Evolutionary conservation across 1,140 invertebrate genomes (phyloP).

Genomic region (Calliopsis andreniformis): DNA sequence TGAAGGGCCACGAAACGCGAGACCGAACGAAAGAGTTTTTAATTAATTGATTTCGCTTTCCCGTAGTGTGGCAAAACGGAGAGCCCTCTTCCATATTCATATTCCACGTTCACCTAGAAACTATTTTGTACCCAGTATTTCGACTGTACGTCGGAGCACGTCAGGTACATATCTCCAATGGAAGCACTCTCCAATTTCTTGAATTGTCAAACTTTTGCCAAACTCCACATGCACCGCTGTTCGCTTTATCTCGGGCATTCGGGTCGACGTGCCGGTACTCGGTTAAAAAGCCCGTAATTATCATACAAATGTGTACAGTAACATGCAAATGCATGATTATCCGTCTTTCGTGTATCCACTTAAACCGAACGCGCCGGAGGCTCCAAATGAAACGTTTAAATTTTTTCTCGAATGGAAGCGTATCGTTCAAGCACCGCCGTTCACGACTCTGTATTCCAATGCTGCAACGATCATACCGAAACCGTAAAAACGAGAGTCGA

Average conservation of each 20-base stretch:
- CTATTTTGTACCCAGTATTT: slow-evolving; percentile 47
- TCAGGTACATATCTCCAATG: slow-evolving; percentile 28
- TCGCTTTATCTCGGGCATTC: slow-evolving; percentile 25
- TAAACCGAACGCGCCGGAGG: background rate
- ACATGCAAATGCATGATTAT: slow-evolving; percentile 17
- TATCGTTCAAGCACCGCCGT: too few relatives aligned
- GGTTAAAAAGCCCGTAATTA: slow-evolving; percentile 35
- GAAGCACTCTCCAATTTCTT: slow-evolving; percentile 33
- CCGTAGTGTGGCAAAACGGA: background rate
- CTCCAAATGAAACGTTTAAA: background rate
- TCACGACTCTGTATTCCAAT: too few relatives aligned
- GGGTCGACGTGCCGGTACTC: background rate
- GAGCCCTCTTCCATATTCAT: slow-evolving; percentile 17
- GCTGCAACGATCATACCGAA: too few relatives aligned
- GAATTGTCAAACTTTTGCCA: slow-evolving; percentile 50
- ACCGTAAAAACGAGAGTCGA: background rate
- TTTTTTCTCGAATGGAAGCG: background rate
- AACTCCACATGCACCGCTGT: background rate
- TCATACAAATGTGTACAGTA: slow-evolving; percentile 28
- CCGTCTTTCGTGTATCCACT: background rate
- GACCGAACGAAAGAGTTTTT: slow-evolving; percentile 7
- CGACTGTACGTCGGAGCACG: slow-evolving; percentile 20
- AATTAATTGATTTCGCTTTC: slow-evolving; percentile 36
- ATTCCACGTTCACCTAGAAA: slow-evolving; percentile 27
- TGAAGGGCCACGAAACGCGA: background rate